Percentiles rank a stretch among this genome's conserved stretches.
Evolutionary conservation across 1,140 invertebrate species (phyloP).

Genomic region (Drosophila sturtevanti): DNA sequence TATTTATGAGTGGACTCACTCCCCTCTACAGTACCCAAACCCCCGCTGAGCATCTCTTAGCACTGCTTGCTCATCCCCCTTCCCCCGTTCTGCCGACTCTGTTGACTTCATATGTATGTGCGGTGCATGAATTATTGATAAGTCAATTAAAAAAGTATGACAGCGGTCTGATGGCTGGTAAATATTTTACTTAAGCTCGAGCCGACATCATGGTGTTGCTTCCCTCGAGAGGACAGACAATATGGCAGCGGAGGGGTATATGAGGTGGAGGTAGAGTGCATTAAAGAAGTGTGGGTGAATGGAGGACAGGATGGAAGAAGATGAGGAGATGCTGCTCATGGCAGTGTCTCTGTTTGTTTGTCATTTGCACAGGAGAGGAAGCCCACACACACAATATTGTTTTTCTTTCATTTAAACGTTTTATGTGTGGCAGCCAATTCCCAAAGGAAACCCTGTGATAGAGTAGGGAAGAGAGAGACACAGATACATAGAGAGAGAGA

Average conservation of each 20-base stretch:
- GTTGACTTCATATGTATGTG: constrained; percentile 26
- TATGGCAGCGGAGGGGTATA: background rate
- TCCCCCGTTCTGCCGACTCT: background rate
- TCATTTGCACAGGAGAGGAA: constrained; percentile 38
- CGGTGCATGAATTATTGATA: constrained; percentile 78
- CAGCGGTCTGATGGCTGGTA: constrained; percentile 70
- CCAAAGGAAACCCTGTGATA: background rate
- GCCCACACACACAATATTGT: constrained; percentile 28
- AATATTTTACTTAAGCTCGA: constrained; percentile 62
- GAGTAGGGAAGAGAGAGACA: background rate
- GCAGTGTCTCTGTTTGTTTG: constrained; percentile 33
- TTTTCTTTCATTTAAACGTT: constrained; percentile 61
- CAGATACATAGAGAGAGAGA: too few species aligned
- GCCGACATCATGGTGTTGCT: constrained; percentile 14
- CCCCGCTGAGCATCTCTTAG: background rate
- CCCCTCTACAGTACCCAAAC: constrained; percentile 2
- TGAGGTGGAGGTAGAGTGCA: too few species aligned
- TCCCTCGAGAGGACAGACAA: constrained; percentile 16
- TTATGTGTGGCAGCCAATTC: constrained; percentile 40
- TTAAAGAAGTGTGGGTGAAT: too few species aligned
- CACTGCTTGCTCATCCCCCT: background rate
- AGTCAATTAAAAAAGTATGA: constrained; percentile 82
- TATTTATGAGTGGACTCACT: constrained; percentile 65
- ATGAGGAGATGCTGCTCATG: constrained; percentile 14
- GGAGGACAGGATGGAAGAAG: background rate